Conservation (phyloP, 2,797 vertebrate genomes). For the Bucorvus abyssinicus region DNA sequence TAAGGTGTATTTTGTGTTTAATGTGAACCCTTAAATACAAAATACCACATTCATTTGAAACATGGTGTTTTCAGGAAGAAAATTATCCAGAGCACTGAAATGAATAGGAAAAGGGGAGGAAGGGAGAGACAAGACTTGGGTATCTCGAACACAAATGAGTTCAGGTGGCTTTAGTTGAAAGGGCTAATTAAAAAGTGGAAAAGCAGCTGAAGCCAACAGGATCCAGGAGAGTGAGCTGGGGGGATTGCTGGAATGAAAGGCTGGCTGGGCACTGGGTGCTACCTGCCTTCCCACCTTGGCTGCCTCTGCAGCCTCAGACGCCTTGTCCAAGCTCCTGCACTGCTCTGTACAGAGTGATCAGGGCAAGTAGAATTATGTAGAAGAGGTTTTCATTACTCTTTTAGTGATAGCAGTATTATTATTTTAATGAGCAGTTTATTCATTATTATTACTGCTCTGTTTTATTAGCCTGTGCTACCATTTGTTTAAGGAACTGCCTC, state of each 20-base stretch:
- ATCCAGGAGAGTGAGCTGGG: neutral
- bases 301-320: neutral
- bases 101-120: neutral
- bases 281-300: fast-evolving
- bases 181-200: neutral
- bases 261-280: neutral
- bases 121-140: neutral
- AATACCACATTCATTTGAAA: neutral
- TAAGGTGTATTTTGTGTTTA: too few relatives aligned
- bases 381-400: neutral
- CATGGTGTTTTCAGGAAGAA: neutral
- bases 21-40: neutral
- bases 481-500: neutral
- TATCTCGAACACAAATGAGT: neutral
- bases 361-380: neutral
- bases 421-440: slow-evolving; percentile 23
- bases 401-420: neutral
- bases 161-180: neutral
- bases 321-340: neutral
- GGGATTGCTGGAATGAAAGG: neutral
- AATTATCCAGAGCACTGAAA: neutral
- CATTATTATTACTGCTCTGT: neutral
- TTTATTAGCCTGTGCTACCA: neutral
- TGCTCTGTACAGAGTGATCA: neutral
- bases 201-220: neutral